Evolutionary conservation across 2,113 vertebrate genomes (phyloP), one percentile per base, ranked within the genome.

Genomic region (Aleadryas rufinucha): DNA sequence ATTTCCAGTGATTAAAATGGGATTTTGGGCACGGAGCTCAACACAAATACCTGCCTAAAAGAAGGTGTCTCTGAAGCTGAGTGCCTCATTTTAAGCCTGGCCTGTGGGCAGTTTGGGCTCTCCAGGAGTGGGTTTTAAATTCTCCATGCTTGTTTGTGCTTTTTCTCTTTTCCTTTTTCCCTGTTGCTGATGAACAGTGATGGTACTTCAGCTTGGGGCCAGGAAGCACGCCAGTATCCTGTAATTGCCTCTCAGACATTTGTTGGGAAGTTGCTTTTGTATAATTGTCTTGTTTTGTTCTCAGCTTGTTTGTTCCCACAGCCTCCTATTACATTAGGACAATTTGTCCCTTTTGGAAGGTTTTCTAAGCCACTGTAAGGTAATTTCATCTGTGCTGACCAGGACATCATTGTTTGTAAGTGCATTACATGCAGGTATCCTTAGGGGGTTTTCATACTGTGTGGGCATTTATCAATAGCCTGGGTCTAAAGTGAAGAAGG

Each of bases 261-360:
- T 96, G 59, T 87, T 86, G 91, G 85, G 85, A 96, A 95, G 90
- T 95, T 82, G 70, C 90, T 96, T 95, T 93, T 95, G 89, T 96
- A 1, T 95, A 89, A 91, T 95, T 95, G 76, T 90, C 84, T 90
- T 95, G 91, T 95, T 96, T 97, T 95, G 93, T 96, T 95, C 79
- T 91, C 0, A 0, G 42, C 79, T 95, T 94, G 82, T 96, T 96
- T 97, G 87, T 95, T 96, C 95, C 84, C 95, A 97, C 94, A 96
- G 93, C 92, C 82, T 96, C 78, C 82, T 96, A 80, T 96, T 97
- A 93, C 94, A 70, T 85, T 88, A 91, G 94, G 79, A 97, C 93
- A 94, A 26, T 90, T 63, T 70, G 74, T 95, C 79, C 95, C 82
- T 66, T 84, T 90, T 1, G 27, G 70, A 93, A 90, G 66, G 71